Base-by-base conservation (phyloP, 2,797 vertebrate genomes). In the Huso huso region DNA sequence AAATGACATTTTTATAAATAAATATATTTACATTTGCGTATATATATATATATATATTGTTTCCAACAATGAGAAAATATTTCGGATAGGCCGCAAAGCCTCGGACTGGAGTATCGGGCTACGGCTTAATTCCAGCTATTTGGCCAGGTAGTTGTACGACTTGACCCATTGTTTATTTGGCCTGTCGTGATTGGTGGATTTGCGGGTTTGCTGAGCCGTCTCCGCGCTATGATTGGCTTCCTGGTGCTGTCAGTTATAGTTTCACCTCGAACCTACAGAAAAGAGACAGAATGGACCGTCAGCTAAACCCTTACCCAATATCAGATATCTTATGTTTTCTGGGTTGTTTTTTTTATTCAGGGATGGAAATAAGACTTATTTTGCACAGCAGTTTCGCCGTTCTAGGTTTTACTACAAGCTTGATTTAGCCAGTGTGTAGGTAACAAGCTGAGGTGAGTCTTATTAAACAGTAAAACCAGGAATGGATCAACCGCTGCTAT, bases 31-130 rank as follows among this genome's bases (percentile, higher is more conserved):
- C 23, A 23, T 23, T 23, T 23, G 3, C 1, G 23, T n/a, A n/a
- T n/a, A n/a, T n/a, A n/a, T n/a, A n/a, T 23, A 23, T 3, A 23
- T 23, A 23, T 23, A 3, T 23, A 23, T 23, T 37, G 2, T 37
- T 37, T 37, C 23, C 23, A 37, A 3, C 23, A 37, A 37, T 37
- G 23, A 37, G 23, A 58, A n/a, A 58, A 13, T 58, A 58, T 58
- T 11, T n/a, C 9, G 48, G 48, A 12, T 50, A 64, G 63, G 50
- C 61, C 61, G n/a, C 61, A 62, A 62, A 62, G 61, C 61, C 61
- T 23, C 61, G 61, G 61, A 62, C 18, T 62, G 18, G 61, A 37
- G 10, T 37, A 62, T 48, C 61, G 18, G 9, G 2, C 61, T 18
- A 4, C 9, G 15, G 61, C 7, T 48, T 7, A 62, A 62, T 62